Conservation (phyloP, 2,113 vertebrate genomes). For the Pagrus major region DNA sequence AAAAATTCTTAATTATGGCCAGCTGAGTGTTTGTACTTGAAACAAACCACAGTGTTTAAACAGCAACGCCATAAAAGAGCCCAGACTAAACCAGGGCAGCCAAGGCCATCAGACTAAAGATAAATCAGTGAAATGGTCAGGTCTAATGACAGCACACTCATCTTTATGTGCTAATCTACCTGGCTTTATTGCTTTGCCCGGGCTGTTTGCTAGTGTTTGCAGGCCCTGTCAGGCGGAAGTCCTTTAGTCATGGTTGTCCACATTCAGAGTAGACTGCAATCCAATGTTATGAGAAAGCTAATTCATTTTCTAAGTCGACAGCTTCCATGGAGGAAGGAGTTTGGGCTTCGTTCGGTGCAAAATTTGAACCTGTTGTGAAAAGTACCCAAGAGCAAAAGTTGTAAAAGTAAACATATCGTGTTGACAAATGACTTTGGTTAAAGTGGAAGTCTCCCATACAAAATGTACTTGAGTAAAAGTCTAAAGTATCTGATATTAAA, state of each 20-base stretch:
- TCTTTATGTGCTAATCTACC: constrained; percentile 68
- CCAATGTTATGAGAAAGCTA: constrained; percentile 29
- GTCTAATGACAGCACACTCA: constrained; percentile 57
- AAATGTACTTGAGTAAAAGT: too few species aligned
- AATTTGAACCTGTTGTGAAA: constrained; percentile 16
- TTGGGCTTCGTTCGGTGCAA: constrained; percentile 21
- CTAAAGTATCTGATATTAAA: too few species aligned
- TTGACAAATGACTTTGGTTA: too few species aligned
- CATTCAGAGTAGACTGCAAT: constrained; percentile 45
- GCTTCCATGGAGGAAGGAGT: not conserved
- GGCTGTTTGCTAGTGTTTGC: constrained; percentile 54
- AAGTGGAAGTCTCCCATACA: too few species aligned
- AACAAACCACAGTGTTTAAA: constrained; percentile 31
- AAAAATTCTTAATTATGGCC: constrained; percentile 14
- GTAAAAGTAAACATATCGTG: too few species aligned
- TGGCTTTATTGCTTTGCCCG: constrained; percentile 54
- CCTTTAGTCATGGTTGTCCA: constrained; percentile 18
- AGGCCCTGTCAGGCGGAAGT: constrained; percentile 42
- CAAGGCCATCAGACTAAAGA: constrained; percentile 38
- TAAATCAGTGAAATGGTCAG: constrained; percentile 65
- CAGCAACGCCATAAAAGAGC: constrained; percentile 25
- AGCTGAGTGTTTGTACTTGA: constrained; percentile 25
- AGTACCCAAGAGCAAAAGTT: too few species aligned
- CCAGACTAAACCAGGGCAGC: constrained; percentile 38
- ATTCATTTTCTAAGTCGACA: constrained; percentile 43